Base-by-base conservation (phyloP, 2,113 vertebrate genomes). In the Festucalex cinctus region DNA sequence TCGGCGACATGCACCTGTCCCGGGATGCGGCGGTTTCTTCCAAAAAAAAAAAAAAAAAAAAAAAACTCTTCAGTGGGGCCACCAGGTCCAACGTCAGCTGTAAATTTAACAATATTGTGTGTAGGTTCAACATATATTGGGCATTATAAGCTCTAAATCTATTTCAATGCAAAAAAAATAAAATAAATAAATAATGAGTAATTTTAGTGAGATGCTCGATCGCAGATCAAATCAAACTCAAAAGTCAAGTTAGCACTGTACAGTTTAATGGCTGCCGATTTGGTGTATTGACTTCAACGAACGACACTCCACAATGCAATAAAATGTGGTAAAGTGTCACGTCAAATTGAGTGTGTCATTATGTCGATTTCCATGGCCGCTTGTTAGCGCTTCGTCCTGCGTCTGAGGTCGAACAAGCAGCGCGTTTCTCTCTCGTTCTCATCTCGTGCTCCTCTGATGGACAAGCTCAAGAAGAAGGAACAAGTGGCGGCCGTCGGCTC, bases 291-390 rank as follows among this genome's bases (percentile, higher is more conserved):
- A 13, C 51, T 10, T 0, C 14, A 54, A 16, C 51, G 19, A 51
- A 51, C 9, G 48, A 51, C 9, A 22, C n/a, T n/a, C 1, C n/a
- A 9, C 48, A 54, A 14, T 54, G 51, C n/a, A 54, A 26, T 54
- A 26, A 12, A 54, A 82, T 85, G 70, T 57, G 64, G 44, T 59
- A 44, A 73, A 65, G 59, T 78, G 74, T 76, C 76, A 64, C 1
- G 44, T 35, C 63, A 53, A 36, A 66, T 64, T 2, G 51, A 65
- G 54, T 63, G 66, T 71, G 73, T 73, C 82, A 81, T 89, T 86
- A 91, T 76, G 70, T 24, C 77, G 83, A 88, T 88, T 83, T 78
- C 65, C 80, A 62, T 77, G 61, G 69, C 65, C 48, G 76, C 83
- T 74, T 49, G 76, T 89, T 78, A 78, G 49, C 6, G 63, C 81